A percentile compares a stretch with the other conserved stretches of the same genome.
Conservation (phyloP, 2,113 vertebrate species). For the Scytalopus superciliaris region DNA sequence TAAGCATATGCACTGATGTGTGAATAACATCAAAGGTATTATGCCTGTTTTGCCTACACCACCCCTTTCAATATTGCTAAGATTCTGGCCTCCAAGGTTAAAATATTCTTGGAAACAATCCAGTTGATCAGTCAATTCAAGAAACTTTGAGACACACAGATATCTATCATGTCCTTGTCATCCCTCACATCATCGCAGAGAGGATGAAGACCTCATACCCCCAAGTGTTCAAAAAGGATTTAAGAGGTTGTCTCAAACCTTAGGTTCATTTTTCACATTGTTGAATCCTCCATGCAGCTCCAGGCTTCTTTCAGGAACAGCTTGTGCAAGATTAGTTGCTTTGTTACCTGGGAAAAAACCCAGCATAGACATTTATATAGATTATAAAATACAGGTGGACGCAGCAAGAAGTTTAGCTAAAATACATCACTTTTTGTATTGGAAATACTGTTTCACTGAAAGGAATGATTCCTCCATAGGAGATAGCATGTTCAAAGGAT, state of each 20-base stretch:
- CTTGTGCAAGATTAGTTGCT: neutral
- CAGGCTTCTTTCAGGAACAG: neutral
- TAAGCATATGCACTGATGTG: neutral
- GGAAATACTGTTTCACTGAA: neutral
- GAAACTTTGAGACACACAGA: neutral
- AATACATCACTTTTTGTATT: neutral
- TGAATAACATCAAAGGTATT: neutral
- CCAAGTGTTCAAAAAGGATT: neutral
- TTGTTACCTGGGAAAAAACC: conserved; percentile 15
- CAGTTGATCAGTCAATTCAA: neutral
- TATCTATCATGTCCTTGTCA: neutral
- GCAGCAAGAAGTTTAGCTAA: neutral
- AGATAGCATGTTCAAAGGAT: neutral
- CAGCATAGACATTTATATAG: neutral
- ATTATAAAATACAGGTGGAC: neutral
- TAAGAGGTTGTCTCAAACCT: conserved; percentile 54
- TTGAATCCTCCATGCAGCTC: neutral
- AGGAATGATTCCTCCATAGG: neutral
- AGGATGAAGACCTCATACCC: neutral
- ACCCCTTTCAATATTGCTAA: neutral
- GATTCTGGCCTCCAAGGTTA: neutral
- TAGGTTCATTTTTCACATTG: neutral
- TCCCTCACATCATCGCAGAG: neutral
- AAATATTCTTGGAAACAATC: neutral
- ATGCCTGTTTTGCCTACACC: neutral